phyloP scores from a whole-genome alignment of 2,113 vertebrate genomes.

The Carassius gibelio region DNA sequence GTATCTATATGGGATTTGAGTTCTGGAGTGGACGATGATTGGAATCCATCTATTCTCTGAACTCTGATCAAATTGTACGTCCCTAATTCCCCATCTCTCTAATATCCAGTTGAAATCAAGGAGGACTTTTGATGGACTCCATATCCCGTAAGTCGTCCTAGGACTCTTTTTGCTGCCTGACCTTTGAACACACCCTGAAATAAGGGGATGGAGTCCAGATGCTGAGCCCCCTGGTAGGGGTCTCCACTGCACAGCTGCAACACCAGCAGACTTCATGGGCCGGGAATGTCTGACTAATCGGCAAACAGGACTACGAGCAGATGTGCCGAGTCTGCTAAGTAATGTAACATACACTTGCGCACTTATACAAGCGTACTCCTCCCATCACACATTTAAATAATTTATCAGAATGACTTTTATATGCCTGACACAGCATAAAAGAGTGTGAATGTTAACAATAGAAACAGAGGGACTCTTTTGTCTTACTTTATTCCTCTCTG shows the following conservation, averaged over 20 bases:
- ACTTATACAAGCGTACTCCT: not conserved
- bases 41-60: not conserved
- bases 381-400: not conserved
- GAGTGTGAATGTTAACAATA: not conserved
- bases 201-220: conserved; percentile 58
- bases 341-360: conserved; percentile 1
- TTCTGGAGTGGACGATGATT: not conserved
- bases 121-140: conserved; percentile 42
- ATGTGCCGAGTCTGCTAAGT: conserved; percentile 40
- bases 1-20: not conserved
- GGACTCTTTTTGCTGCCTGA: conserved; percentile 52
- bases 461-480: not conserved
- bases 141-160: conserved; percentile 54
- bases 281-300: conserved; percentile 62
- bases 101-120: conserved; percentile 19
- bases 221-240: conserved; percentile 43
- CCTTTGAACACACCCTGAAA: conserved; percentile 50
- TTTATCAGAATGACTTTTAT: conserved; percentile 9
- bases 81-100: not conserved
- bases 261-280: conserved; percentile 49
- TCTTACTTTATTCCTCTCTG: not conserved
- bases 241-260: conserved; percentile 59
- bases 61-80: not conserved
- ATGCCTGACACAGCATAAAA: not conserved
- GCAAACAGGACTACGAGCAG: conserved; percentile 55